Evolutionary conservation across 2,888 invertebrate species (phyloP).

Genomic region (Abscondita cerata): DNA sequence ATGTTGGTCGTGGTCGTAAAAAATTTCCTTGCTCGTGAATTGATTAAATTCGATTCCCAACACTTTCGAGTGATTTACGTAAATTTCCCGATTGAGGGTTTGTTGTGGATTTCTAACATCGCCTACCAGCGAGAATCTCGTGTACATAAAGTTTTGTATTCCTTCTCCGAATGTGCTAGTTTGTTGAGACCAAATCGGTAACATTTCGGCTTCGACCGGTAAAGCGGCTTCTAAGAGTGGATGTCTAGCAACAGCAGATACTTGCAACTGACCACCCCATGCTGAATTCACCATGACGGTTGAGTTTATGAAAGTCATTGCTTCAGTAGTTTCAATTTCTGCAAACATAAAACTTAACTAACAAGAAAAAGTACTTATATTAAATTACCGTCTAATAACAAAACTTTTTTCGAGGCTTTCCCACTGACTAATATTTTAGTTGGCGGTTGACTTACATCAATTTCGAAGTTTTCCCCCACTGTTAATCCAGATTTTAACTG

Average conservation of each 20-base stretch:
- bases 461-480: constrained; percentile 76
- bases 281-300: constrained; percentile 78
- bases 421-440: constrained; percentile 53
- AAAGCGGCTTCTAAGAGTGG: constrained; percentile 82
- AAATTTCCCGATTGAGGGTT: constrained; percentile 80
- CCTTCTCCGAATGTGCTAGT: constrained; percentile 78
- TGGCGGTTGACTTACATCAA: constrained; percentile 65
- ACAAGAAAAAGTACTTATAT: not conserved
- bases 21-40: constrained; percentile 86
- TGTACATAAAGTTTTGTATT: constrained; percentile 79
- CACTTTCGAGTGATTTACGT: constrained; percentile 86
- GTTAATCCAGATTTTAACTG: constrained; percentile 80
- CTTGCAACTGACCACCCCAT: constrained; percentile 76
- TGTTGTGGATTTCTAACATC: constrained; percentile 87
- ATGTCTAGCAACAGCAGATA: constrained; percentile 81
- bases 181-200: constrained; percentile 89
- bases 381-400: constrained; percentile 62
- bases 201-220: constrained; percentile 89
- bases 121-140: constrained; percentile 81
- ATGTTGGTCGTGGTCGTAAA: constrained; percentile 84
- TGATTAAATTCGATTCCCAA: constrained; percentile 94
- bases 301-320: constrained; percentile 79
- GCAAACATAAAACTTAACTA: constrained; percentile 28
- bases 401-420: constrained; percentile 61
- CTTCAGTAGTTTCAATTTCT: constrained; percentile 75